These are phyloP conservation scores for Spilogale gracilis DNA, from an alignment of 2,113 vertebrate species.

Conservation along the genomic window DNA sequence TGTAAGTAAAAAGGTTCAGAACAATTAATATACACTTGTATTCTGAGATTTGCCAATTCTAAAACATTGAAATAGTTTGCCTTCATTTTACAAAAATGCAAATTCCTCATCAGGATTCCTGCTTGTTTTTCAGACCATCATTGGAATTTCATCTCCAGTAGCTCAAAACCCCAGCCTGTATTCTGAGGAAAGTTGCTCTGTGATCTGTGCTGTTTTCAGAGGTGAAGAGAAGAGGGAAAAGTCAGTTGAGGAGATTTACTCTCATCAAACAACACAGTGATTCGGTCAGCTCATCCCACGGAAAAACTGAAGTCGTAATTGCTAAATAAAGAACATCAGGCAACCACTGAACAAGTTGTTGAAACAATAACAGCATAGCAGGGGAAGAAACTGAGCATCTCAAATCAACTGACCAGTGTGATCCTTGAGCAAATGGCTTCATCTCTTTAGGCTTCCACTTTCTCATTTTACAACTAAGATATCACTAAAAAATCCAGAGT, in stretches of 20 bases:
- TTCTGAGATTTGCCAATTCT: not conserved
- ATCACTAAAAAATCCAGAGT: too few relatives aligned
- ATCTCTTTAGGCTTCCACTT: too few relatives aligned
- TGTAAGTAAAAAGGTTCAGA: not conserved
- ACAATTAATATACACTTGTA: not conserved
- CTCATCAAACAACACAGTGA: too few relatives aligned
- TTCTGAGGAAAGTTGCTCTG: not conserved
- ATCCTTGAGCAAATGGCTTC: too few relatives aligned
- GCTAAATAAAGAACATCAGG: not conserved
- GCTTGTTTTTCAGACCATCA: not conserved
- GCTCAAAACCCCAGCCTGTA: not conserved
- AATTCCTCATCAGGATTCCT: not conserved
- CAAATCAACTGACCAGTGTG: too few relatives aligned
- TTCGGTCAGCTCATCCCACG: rapidly evolving
- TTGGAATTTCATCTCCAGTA: not conserved
- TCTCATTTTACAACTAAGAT: too few relatives aligned
- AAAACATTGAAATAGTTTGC: not conserved
- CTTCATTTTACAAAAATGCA: not conserved
- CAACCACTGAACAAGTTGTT: too few relatives aligned
- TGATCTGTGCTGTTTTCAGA: not conserved
- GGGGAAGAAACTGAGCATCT: too few relatives aligned
- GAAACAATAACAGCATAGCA: too few relatives aligned
- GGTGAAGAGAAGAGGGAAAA: not conserved
- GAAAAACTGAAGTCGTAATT: not conserved
- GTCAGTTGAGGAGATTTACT: not conserved